A percentile compares a stretch with the other conserved stretches of the same genome.
Conservation (phyloP, 1,140 invertebrate species). For the Drosophila murphyi region DNA sequence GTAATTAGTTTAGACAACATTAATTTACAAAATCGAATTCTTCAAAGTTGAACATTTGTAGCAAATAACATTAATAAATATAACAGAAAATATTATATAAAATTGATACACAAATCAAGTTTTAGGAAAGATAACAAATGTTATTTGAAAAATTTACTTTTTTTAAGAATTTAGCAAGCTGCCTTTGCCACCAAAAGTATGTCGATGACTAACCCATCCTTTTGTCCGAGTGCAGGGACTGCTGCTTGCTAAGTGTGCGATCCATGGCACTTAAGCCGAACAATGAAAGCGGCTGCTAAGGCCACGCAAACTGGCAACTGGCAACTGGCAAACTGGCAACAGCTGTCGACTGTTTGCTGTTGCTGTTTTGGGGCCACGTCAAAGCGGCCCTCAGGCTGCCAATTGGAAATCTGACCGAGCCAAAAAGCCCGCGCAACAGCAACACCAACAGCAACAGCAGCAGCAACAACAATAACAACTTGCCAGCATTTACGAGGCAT, state of each 20-base stretch:
- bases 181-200: no score
- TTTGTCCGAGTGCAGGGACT: background rate
- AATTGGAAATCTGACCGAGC: conserved; percentile 54
- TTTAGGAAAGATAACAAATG: no score
- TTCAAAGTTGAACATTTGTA: no score
- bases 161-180: no score
- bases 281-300: conserved; percentile 68
- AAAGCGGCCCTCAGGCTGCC: conserved; percentile 32
- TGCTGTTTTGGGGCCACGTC: conserved; percentile 28
- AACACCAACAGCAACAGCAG: conserved; percentile 14
- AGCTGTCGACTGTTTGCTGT: conserved; percentile 18
- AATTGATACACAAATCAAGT: no score
- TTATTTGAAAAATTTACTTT: no score
- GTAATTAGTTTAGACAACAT: no score
- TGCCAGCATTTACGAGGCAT: conserved; percentile 16
- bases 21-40: no score
- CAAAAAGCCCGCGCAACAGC: conserved; percentile 14
- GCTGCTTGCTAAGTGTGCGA: conserved; percentile 22
- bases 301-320: conserved; percentile 60
- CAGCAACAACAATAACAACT: conserved; percentile 17
- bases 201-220: no score
- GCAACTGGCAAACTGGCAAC: conserved; percentile 38
- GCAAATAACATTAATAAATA: no score
- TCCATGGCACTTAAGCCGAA: conserved; percentile 72
- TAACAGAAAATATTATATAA: no score